Conservation (phyloP, 37 sponge, comb jelly and placozoan species). For the Halichondria panicea region DNA sequence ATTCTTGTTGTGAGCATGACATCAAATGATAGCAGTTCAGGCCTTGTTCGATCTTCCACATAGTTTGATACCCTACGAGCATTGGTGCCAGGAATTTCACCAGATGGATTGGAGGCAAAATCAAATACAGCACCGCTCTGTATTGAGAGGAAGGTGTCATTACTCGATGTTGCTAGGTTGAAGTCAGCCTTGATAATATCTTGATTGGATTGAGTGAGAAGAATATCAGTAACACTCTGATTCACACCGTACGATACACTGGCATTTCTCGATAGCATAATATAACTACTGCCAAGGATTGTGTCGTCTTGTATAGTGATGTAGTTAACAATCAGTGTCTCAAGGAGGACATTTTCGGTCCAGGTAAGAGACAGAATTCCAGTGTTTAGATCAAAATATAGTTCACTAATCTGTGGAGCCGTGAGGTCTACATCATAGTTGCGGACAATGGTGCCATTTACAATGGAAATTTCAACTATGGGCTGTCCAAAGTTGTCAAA, state of each 20-base stretch:
- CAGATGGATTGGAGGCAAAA: constrained; percentile 81
- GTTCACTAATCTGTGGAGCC: constrained; percentile 31
- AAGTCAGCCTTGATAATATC: constrained; percentile 64
- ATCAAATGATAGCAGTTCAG: constrained; percentile 59
- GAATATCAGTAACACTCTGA: constrained; percentile 24
- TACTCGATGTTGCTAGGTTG: constrained; percentile 48
- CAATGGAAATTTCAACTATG: constrained; percentile 18
- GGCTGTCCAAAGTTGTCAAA: constrained; percentile 40
- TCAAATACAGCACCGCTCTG: constrained; percentile 50
- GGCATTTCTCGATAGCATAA: constrained; percentile 40
- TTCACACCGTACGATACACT: constrained; percentile 44
- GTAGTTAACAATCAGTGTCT: constrained; percentile 45
- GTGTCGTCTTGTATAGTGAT: constrained; percentile 53
- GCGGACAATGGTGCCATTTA: constrained; percentile 40
- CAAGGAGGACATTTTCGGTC: constrained; percentile 58
- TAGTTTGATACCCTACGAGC: constrained; percentile 26
- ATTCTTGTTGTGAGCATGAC: constrained; percentile 73
- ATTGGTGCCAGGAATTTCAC: constrained; percentile 4
- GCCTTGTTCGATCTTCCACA: constrained; percentile 61
- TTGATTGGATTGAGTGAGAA: constrained; percentile 54
- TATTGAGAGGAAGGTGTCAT: constrained; percentile 66
- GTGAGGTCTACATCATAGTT: constrained; percentile 68
- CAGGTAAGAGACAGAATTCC: constrained; percentile 65
- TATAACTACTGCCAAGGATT: constrained; percentile 18
- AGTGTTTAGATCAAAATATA: constrained; percentile 69